These are phyloP conservation scores for Albula glossodonta DNA, from an alignment of 2,113 vertebrate genomes.

Conservation along the genomic window DNA sequence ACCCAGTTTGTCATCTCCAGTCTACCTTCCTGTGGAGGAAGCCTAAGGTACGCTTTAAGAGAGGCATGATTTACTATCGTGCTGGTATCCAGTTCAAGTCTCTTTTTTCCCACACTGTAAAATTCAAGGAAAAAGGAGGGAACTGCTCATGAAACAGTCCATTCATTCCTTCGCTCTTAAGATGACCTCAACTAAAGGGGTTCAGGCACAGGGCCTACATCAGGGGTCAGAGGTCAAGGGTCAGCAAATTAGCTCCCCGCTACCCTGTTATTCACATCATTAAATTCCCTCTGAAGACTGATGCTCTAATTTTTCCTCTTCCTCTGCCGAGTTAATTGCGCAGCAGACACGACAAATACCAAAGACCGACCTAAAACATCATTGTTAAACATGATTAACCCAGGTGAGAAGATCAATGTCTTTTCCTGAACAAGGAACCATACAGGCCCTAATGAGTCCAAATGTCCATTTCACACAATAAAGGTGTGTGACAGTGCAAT, in stretches of 20 bases:
- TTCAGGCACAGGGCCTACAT: not conserved
- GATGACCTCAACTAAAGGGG: not conserved
- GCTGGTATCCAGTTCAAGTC: not conserved
- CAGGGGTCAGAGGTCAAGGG: slow-evolving; percentile 16
- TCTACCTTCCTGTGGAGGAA: too few species aligned
- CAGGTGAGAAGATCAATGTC: too few species aligned
- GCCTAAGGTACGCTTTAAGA: too few species aligned
- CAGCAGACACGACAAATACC: slow-evolving; percentile 1
- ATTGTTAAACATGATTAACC: too few species aligned
- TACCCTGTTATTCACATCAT: not conserved
- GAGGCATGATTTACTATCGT: not conserved
- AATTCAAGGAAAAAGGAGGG: not conserved
- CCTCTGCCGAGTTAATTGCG: not conserved
- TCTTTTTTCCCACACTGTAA: not conserved
- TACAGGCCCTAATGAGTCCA: too few species aligned
- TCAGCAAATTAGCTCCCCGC: slow-evolving; percentile 16
- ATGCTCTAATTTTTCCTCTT: not conserved
- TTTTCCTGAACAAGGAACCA: too few species aligned
- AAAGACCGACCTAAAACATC: not conserved
- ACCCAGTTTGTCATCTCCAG: too few species aligned
- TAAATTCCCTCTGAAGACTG: not conserved
- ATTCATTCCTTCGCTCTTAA: not conserved
- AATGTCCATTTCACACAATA: too few species aligned
- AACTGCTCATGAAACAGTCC: not conserved
- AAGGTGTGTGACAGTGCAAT: too few species aligned